phyloP scores from a whole-genome alignment of 2,797 vertebrate genomes.

The Sebastes minor region DNA sequence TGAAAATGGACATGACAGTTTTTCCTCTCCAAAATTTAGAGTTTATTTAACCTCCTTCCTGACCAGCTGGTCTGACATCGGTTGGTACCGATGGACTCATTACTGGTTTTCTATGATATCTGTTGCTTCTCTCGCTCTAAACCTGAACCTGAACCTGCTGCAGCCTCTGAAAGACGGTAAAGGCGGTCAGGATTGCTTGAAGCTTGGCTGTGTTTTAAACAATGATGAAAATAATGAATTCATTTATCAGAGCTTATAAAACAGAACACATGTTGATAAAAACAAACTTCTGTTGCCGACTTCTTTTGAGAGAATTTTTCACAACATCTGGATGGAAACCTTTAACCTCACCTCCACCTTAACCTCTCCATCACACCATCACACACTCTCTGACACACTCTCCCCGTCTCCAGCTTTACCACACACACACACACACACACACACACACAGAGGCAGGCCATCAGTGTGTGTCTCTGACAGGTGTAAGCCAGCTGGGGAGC shows the following conservation, averaged over 20 bases:
- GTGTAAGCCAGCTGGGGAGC: slow-evolving; percentile 80
- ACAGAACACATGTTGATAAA: background rate
- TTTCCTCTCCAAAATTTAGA: too few relatives aligned
- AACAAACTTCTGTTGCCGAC: background rate
- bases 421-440: slow-evolving; percentile 10
- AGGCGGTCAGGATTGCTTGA: too few relatives aligned
- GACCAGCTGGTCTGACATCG: too few relatives aligned
- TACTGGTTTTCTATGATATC: too few relatives aligned
- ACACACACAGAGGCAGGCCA: background rate
- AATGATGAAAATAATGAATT: background rate
- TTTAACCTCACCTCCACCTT: background rate
- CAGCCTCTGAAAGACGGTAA: too few relatives aligned
- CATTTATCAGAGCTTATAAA: background rate
- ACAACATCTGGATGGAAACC: slow-evolving; percentile 17
- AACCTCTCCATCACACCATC: background rate
- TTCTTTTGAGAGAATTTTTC: background rate
- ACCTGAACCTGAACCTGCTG: too few relatives aligned
- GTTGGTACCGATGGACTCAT: too few relatives aligned
- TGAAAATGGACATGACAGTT: too few relatives aligned
- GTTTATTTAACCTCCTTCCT: too few relatives aligned
- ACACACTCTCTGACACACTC: background rate
- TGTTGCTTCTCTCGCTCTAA: too few relatives aligned
- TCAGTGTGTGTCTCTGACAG: slow-evolving; percentile 63
- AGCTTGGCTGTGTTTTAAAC: too few relatives aligned
- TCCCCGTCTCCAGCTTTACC: background rate